phyloP scores from a whole-genome alignment of 2,888 invertebrate genomes.

The Apodemia zela region DNA sequence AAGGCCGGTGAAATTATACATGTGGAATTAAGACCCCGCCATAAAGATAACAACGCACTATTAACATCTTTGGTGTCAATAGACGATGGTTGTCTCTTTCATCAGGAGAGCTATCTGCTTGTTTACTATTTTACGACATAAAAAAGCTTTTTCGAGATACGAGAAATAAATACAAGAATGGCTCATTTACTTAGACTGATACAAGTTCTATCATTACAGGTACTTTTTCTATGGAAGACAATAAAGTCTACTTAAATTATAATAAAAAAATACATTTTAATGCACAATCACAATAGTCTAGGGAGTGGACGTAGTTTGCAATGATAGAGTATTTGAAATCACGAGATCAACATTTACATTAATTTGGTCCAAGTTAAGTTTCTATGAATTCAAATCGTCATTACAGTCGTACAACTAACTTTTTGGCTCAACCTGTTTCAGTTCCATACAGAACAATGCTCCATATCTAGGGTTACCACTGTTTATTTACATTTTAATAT shows the following conservation, averaged over 20 bases:
- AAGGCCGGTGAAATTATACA: too few species aligned
- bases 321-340: conserved; percentile 40
- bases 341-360: conserved; percentile 62
- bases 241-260: neutral
- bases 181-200: neutral
- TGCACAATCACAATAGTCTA: conserved; percentile 6
- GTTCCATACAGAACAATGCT: conserved; percentile 45
- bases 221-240: neutral
- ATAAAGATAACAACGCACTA: too few species aligned
- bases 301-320: conserved; percentile 31
- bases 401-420: conserved; percentile 54
- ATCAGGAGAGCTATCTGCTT: too few species aligned
- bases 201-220: neutral
- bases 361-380: conserved; percentile 67
- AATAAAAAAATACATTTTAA: neutral
- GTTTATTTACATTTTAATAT: neutral
- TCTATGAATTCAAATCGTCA: conserved; percentile 56
- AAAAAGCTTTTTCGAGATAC: too few species aligned
- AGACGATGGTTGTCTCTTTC: too few species aligned
- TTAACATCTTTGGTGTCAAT: too few species aligned
- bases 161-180: neutral
- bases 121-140: too few species aligned
- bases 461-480: conserved; percentile 10
- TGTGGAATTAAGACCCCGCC: too few species aligned
- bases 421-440: conserved; percentile 70